Percentiles rank a stretch among this genome's conserved stretches.
Evolutionary conservation across 2,888 invertebrate species (phyloP).

Genomic region (Eutolmus rufibarbis): DNA sequence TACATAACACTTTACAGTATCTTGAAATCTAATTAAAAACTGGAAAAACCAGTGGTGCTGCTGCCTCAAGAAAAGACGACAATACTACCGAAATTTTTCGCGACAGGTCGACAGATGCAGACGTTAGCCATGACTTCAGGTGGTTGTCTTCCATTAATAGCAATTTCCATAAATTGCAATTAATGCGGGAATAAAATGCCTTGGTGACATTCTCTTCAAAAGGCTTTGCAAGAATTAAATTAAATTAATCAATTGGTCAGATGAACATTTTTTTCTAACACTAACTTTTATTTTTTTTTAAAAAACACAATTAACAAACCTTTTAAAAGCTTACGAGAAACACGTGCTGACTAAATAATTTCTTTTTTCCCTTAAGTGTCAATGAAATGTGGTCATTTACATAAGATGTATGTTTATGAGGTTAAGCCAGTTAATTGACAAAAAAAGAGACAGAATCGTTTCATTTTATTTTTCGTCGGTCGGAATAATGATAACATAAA

Average conservation of each 20-base stretch:
- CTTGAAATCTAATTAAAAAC: background rate
- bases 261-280: background rate
- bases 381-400: background rate
- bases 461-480: too few species aligned
- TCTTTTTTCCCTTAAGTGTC: background rate
- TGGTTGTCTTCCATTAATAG: background rate
- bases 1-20: background rate
- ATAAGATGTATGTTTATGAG: background rate
- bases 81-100: background rate
- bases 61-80: background rate
- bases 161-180: background rate
- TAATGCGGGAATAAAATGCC: background rate
- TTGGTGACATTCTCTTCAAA: background rate
- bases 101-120: background rate
- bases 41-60: background rate
- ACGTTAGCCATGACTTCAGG: background rate
- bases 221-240: background rate
- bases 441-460: background rate
- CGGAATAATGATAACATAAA: background rate
- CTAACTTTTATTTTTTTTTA: background rate
- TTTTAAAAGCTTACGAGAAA: background rate
- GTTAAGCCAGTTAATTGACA: background rate
- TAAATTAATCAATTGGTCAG: background rate
- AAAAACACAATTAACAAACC: background rate
- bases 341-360: background rate